phyloP scores from a whole-genome alignment of 2,797 vertebrate genomes.

The Cichlasoma orientale region DNA sequence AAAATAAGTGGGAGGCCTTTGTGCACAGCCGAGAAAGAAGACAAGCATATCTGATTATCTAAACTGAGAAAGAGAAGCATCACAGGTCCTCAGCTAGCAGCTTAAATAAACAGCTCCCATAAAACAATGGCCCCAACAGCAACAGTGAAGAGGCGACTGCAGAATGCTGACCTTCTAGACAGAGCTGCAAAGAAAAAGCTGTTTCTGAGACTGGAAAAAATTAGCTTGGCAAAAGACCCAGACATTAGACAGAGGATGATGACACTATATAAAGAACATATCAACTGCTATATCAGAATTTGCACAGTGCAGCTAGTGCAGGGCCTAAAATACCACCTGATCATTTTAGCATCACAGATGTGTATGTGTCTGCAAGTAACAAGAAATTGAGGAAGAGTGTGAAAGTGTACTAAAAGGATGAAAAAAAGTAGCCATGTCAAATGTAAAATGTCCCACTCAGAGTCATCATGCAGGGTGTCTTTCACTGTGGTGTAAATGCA shows the following conservation, averaged over 20 bases:
- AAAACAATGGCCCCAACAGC: background rate
- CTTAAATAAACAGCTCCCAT: background rate
- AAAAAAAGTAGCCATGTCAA: background rate
- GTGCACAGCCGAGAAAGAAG: background rate
- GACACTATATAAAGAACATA: background rate
- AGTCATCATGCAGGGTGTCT: conserved; percentile 38
- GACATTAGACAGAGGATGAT: background rate
- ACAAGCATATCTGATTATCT: background rate
- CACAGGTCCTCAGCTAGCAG: background rate
- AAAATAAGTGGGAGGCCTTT: background rate
- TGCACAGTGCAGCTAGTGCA: background rate
- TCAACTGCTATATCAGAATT: background rate
- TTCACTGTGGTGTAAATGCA: conserved; percentile 37
- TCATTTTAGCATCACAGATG: background rate
- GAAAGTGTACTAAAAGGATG: background rate
- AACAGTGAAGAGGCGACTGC: background rate
- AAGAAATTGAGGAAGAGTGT: background rate
- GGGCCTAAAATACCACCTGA: background rate
- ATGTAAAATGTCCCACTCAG: background rate
- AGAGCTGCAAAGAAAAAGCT: background rate
- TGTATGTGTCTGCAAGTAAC: background rate
- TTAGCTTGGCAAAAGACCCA: background rate
- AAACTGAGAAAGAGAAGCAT: background rate
- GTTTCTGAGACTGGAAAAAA: background rate
- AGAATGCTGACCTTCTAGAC: background rate